Percentiles rank a stretch among this genome's conserved stretches.
Evolutionary conservation across 2,888 invertebrate genomes (phyloP).

Genomic region (Caenorhabditis sinica): DNA sequence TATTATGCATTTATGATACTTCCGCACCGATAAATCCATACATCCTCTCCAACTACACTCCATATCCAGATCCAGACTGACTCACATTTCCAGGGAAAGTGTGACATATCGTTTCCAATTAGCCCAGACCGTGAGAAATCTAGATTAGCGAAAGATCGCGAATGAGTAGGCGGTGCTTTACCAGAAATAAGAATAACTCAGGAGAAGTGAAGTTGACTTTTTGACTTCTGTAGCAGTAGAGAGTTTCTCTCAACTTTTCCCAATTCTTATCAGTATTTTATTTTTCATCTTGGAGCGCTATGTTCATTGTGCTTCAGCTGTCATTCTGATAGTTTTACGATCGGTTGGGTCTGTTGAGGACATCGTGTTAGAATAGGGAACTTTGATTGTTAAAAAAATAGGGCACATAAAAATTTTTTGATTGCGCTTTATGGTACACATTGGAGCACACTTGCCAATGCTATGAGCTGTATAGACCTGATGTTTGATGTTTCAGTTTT

Average conservation of each 20-base stretch:
- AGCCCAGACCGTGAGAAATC: too few species aligned
- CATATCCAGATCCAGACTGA: too few species aligned
- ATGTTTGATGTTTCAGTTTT: neutral
- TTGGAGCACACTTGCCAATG: too few species aligned
- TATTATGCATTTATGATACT: too few species aligned
- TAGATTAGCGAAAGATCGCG: neutral
- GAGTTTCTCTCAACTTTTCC: neutral
- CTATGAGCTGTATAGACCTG: too few species aligned
- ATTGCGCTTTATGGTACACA: too few species aligned
- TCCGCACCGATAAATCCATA: too few species aligned
- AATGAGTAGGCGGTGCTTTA: neutral
- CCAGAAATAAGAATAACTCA: conserved; percentile 3
- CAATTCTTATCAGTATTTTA: neutral
- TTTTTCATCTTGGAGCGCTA: neutral
- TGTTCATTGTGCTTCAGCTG: neutral
- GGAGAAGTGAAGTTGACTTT: conserved; percentile 3
- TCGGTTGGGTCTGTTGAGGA: neutral
- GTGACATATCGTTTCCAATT: too few species aligned
- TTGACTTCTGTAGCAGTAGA: conserved; percentile 5
- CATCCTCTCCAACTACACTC: too few species aligned
- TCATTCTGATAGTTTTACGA: conserved; percentile 21
- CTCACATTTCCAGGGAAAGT: too few species aligned
- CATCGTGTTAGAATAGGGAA: neutral
- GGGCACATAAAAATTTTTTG: too few species aligned
- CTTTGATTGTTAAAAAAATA: too few species aligned